phyloP scores from a whole-genome alignment of 2,888 invertebrate genomes.

The Hypsopygia costalis region DNA sequence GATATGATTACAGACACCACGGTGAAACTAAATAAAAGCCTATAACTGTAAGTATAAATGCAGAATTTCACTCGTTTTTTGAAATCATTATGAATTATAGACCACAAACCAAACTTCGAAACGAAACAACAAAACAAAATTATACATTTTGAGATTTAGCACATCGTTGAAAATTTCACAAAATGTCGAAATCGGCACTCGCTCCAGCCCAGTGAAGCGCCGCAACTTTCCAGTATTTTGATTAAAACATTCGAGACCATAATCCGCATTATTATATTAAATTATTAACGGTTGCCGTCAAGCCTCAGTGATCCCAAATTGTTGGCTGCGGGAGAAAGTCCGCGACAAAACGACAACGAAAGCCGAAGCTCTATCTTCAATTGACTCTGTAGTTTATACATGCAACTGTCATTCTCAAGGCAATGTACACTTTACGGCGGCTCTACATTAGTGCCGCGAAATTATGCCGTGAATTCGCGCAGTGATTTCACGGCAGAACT shows the following conservation, averaged over 20 bases:
- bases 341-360: slow-evolving; percentile 24
- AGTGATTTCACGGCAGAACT: no score
- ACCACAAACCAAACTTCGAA: neutral
- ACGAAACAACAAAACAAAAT: neutral
- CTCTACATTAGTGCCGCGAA: no score
- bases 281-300: slow-evolving; percentile 40
- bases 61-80: no score
- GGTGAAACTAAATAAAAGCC: no score
- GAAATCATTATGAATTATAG: neutral
- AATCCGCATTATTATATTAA: slow-evolving; percentile 39
- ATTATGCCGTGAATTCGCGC: no score
- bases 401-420: no score
- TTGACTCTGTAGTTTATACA: no score
- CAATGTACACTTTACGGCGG: no score
- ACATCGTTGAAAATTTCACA: no score
- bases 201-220: slow-evolving; percentile 19
- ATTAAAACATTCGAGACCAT: slow-evolving; percentile 26
- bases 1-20: no score
- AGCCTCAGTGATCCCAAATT: slow-evolving; percentile 41
- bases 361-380: neutral
- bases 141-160: neutral
- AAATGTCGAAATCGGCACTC: no score
- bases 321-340: slow-evolving; percentile 47
- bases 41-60: no score
- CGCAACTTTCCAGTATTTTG: slow-evolving; percentile 33